Conservation (phyloP, 2,797 vertebrate genomes). For the Syngnathus acus region DNA sequence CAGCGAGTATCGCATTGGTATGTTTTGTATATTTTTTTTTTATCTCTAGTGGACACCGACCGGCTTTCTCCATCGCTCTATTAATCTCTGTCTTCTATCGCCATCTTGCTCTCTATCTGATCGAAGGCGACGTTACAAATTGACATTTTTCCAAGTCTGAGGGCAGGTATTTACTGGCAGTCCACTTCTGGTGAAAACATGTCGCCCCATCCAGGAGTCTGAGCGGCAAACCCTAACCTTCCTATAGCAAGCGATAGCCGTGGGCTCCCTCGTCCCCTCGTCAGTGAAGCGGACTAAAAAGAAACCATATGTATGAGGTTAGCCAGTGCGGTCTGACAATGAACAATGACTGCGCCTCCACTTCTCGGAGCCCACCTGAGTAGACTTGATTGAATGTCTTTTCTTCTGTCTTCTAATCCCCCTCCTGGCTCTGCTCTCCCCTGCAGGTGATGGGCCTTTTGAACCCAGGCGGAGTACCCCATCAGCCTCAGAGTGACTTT, state of each 20-base stretch:
- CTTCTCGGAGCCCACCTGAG: constrained; percentile 22
- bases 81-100: no score
- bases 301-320: constrained; percentile 64
- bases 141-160: no score
- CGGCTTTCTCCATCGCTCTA: no score
- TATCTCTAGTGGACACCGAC: no score
- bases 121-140: no score
- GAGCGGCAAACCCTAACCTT: background rate
- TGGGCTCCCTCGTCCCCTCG: constrained; percentile 27
- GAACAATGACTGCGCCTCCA: constrained; percentile 6
- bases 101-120: no score
- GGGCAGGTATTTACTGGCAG: no score
- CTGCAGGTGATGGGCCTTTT: constrained; percentile 94
- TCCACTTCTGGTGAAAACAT: background rate
- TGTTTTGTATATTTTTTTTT: no score
- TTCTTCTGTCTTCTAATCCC: constrained; percentile 14
- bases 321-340: constrained; percentile 55
- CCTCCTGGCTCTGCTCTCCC: background rate
- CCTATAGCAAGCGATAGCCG: constrained; percentile 15
- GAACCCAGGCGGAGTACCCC: constrained; percentile 90
- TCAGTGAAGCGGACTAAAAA: constrained; percentile 56
- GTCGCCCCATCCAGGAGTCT: background rate
- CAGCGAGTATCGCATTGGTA: no score
- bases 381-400: constrained; percentile 11
- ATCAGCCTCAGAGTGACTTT: constrained; percentile 95